A percentile compares a stretch with the other conserved stretches of the same genome.
phyloP scores from a whole-genome alignment of 2,797 vertebrate species.

The Myiotriccus ornatus region DNA sequence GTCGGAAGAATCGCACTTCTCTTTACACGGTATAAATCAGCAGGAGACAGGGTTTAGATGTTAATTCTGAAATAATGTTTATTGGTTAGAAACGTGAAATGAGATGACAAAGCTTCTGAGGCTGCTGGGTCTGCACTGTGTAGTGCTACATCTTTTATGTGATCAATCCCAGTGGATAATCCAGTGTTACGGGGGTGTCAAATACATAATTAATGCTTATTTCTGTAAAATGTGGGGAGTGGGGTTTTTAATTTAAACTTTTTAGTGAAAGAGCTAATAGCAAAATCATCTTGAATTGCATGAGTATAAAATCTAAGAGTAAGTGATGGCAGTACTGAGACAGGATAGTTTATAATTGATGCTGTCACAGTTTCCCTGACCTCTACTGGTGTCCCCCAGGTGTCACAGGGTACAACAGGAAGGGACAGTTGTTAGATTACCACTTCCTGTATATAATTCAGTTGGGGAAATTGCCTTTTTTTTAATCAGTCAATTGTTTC shows the following conservation, averaged over 20 bases:
- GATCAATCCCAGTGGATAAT: not conserved
- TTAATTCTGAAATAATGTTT: not conserved
- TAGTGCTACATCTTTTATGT: not conserved
- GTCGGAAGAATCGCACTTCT: not conserved
- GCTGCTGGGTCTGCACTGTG: not conserved
- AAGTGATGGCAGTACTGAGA: not conserved
- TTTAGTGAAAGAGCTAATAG: not conserved
- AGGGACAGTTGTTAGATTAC: not conserved
- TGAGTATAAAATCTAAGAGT: not conserved
- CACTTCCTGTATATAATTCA: not conserved
- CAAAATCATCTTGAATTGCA: not conserved
- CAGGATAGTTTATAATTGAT: not conserved
- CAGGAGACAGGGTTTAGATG: not conserved
- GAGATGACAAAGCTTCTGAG: not conserved
- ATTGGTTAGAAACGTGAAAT: not conserved
- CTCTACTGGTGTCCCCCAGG: not conserved
- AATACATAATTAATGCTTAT: not conserved
- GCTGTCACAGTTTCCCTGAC: not conserved
- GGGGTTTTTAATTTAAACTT: not conserved
- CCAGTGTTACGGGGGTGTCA: not conserved
- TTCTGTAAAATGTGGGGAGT: not conserved
- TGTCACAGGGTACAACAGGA: not conserved
- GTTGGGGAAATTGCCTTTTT: not conserved
- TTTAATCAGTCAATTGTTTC: not conserved
- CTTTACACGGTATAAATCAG: not conserved